A percentile compares a stretch with the other conserved stretches of the same genome.
Evolutionary conservation across 2,797 vertebrate genomes (phyloP).

Genomic region (Dendrocincla tyrannina): DNA sequence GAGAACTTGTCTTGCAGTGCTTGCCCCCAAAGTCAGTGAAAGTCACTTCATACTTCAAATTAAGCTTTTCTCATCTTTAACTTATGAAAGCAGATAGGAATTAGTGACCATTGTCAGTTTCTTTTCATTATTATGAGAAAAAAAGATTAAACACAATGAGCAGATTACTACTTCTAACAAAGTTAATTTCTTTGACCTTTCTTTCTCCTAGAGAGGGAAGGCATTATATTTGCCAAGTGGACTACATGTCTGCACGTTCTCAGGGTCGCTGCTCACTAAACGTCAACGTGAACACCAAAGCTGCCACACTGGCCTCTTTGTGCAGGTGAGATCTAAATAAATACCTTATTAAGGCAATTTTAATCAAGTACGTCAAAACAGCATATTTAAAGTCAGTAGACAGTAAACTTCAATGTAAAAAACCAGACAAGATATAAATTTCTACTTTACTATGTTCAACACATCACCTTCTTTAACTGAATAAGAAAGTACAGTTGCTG

Average conservation of each 20-base stretch:
- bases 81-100: constrained; percentile 27
- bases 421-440: not conserved
- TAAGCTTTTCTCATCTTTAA: constrained; percentile 26
- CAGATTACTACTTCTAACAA: constrained; percentile 53
- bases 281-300: not conserved
- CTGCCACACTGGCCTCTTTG: not conserved
- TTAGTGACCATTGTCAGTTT: constrained; percentile 41
- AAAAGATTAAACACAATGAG: constrained; percentile 54
- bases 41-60: constrained; percentile 21
- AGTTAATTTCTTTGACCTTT: constrained; percentile 68
- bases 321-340: constrained; percentile 1
- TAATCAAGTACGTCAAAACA: not conserved
- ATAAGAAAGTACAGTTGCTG: not conserved
- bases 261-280: constrained; percentile 22
- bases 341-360: not conserved
- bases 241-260: not conserved
- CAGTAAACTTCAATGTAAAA: not conserved
- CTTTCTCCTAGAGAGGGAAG: constrained; percentile 25
- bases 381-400: not conserved
- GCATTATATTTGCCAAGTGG: not conserved
- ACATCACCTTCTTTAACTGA: not conserved
- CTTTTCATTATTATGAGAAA: constrained; percentile 55
- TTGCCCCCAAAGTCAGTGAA: not conserved
- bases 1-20: not conserved
- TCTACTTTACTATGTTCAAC: not conserved